Evolutionary conservation across 2,888 invertebrate species (phyloP).

Genomic region (Yponomeuta malinellus): DNA sequence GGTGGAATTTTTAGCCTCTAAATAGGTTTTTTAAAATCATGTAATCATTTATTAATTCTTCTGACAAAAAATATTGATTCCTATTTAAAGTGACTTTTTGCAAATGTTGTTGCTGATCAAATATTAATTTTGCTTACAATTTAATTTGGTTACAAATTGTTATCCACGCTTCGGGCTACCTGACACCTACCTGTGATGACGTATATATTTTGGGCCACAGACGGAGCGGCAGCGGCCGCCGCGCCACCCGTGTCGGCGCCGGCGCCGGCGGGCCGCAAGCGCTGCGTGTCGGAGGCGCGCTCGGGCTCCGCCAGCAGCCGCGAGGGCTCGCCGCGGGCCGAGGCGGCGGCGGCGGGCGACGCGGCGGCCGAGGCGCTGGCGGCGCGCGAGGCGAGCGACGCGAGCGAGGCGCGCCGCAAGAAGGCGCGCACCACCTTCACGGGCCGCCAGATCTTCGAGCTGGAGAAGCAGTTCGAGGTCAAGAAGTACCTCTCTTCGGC

Average conservation of each 20-base stretch:
- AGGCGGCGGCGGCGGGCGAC: conserved; percentile 17
- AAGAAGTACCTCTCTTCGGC: conserved; percentile 97
- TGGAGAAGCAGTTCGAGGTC: conserved; percentile 96
- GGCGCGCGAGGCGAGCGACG: neutral
- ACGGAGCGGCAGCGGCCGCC: neutral
- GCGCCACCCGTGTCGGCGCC: neutral
- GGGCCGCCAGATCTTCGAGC: conserved; percentile 95
- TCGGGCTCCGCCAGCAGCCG: neutral
- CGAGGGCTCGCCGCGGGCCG: neutral
- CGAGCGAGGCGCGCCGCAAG: conserved; percentile 77
- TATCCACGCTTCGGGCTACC: neutral
- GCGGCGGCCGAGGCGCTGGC: neutral
- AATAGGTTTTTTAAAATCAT: no score
- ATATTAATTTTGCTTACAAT: no score
- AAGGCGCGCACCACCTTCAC: conserved; percentile 97
- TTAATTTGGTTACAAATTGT: no score
- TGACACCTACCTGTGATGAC: neutral
- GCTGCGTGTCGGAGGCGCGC: conserved; percentile 7
- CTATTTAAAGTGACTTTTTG: no score
- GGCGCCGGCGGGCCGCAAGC: neutral
- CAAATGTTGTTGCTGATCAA: no score
- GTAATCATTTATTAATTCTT: no score
- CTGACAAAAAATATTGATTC: no score
- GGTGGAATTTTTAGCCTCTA: no score
- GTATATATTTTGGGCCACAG: neutral